These are phyloP conservation scores for Matsumurasca onukii DNA, from an alignment of 1,140 invertebrate species.

Conservation along the genomic window DNA sequence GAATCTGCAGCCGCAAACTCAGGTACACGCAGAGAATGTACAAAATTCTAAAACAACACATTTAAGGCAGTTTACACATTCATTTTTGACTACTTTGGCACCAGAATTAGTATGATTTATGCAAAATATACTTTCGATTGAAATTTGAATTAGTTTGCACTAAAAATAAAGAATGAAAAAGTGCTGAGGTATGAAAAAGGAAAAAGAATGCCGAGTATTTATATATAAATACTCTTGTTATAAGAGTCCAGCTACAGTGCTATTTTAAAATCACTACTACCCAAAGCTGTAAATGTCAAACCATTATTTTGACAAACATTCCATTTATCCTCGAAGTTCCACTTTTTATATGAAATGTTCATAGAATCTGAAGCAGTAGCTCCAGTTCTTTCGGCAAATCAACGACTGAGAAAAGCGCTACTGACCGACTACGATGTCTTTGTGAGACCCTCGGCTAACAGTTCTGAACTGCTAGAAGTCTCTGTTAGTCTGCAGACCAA, in stretches of 20 bases:
- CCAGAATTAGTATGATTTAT: too few species aligned
- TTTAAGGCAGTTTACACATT: neutral
- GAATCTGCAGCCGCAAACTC: neutral
- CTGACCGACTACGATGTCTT: conserved; percentile 9
- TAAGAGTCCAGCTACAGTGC: too few species aligned
- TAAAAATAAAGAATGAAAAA: neutral
- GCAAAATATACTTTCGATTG: neutral
- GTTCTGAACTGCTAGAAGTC: neutral
- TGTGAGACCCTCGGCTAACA: neutral
- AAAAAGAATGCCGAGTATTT: too few species aligned
- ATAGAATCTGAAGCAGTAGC: too few species aligned
- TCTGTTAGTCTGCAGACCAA: neutral
- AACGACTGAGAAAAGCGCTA: conserved; percentile 8
- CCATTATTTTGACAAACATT: too few species aligned
- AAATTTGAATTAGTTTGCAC: neutral
- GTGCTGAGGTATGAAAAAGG: too few species aligned
- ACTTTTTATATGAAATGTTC: too few species aligned
- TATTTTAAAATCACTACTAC: too few species aligned
- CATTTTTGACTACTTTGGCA: neutral
- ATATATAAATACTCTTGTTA: too few species aligned
- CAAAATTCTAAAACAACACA: neutral
- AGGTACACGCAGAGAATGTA: neutral
- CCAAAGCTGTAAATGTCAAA: too few species aligned
- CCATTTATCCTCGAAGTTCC: too few species aligned
- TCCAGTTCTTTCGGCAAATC: neutral